A percentile compares a stretch with the other conserved stretches of the same genome.
These are phyloP conservation scores for Colletes collaris DNA, from an alignment of 2,888 invertebrate genomes.

Conservation along the genomic window DNA sequence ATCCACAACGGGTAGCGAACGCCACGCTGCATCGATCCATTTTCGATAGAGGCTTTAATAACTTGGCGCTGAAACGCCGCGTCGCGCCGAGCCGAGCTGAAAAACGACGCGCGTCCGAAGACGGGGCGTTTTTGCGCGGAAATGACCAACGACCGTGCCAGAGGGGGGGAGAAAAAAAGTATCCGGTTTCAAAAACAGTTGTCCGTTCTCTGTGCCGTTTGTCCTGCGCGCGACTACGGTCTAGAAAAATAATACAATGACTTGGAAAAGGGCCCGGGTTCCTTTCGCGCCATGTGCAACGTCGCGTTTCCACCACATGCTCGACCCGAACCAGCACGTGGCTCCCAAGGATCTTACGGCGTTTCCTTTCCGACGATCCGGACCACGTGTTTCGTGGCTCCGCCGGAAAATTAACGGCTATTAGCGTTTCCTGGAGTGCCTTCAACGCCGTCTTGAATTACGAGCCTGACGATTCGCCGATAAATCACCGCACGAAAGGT, in stretches of 20 bases:
- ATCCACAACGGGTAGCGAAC: neutral
- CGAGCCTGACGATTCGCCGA: constrained; percentile 23
- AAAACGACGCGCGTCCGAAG: constrained; percentile 4
- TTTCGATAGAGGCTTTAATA: neutral
- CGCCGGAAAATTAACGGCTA: constrained; percentile 70
- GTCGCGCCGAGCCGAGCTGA: neutral
- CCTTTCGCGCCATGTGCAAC: constrained; percentile 36
- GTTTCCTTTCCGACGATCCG: constrained; percentile 61
- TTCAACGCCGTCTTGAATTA: constrained; percentile 46
- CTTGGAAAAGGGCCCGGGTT: constrained; percentile 2
- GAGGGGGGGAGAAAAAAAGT: neutral
- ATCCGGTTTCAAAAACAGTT: constrained; percentile 40
- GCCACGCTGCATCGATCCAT: neutral
- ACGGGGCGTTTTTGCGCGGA: constrained; percentile 7
- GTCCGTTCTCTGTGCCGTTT: neutral
- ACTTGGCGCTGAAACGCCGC: neutral
- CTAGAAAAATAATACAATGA: constrained; percentile 37
- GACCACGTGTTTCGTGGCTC: constrained; percentile 66
- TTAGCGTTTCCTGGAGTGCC: constrained; percentile 73
- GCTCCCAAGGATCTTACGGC: constrained; percentile 53
- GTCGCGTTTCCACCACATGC: constrained; percentile 56
- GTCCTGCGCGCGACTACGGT: constrained; percentile 33
- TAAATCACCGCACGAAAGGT: constrained; percentile 23
- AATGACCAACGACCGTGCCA: neutral
- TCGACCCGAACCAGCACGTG: constrained; percentile 66